Evolutionary conservation across 2,888 invertebrate genomes (phyloP).

Genomic region (Phasia obesa): DNA sequence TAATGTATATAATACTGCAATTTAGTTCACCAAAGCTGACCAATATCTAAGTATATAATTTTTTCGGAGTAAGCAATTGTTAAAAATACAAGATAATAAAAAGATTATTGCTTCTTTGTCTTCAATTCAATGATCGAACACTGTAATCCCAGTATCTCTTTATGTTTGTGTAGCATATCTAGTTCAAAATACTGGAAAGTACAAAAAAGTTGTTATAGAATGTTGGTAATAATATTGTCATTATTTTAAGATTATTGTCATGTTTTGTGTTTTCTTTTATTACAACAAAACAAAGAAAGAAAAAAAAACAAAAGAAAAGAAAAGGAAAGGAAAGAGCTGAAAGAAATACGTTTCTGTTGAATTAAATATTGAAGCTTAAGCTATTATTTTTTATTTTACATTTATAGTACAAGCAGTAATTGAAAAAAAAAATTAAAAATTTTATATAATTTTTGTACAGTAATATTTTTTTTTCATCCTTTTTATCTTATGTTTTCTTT

Average conservation of each 20-base stretch:
- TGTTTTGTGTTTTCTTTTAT: background rate
- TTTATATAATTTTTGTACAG: background rate
- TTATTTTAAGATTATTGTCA: conserved; percentile 53
- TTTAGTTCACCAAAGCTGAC: too few species aligned
- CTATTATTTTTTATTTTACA: background rate
- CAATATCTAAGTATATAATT: too few species aligned
- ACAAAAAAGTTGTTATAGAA: background rate
- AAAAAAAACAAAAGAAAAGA: conserved; percentile 2
- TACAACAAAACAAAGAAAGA: background rate
- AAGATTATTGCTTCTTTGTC: background rate
- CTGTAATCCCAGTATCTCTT: background rate
- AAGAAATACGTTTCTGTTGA: background rate
- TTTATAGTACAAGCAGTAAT: too few species aligned
- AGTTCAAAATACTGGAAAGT: background rate
- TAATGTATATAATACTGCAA: too few species aligned
- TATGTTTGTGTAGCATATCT: background rate
- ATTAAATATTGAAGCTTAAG: background rate
- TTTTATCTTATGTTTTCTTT: background rate
- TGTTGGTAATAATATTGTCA: conserved; percentile 57
- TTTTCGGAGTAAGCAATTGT: too few species aligned
- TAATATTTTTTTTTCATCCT: background rate
- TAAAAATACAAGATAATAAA: too few species aligned
- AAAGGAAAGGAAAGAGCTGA: background rate
- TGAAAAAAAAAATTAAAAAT: background rate
- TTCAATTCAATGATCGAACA: background rate